Evolutionary conservation across 2,888 invertebrate species (phyloP).

Genomic region (Chaetogeoica ovagalla): DNA sequence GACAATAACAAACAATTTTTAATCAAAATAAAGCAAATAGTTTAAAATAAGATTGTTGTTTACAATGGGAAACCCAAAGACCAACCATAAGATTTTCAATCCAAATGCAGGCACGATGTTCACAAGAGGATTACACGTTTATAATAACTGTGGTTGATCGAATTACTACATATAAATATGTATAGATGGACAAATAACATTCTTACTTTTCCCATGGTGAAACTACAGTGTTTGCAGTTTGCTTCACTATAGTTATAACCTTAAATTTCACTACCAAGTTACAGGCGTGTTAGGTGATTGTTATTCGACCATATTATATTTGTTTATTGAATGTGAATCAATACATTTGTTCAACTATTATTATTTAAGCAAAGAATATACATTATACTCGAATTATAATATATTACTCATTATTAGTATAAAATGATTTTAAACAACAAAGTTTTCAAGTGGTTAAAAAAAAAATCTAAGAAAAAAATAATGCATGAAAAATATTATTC

Average conservation of each 20-base stretch:
- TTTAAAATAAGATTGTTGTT: constrained; percentile 18
- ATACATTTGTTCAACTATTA: not conserved
- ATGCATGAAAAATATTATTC: too few species aligned
- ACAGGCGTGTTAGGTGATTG: not conserved
- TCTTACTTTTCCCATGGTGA: constrained; percentile 6
- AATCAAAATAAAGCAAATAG: constrained; percentile 32
- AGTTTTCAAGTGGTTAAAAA: too few species aligned
- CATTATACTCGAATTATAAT: too few species aligned
- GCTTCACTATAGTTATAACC: not conserved
- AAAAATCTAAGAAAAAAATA: too few species aligned
- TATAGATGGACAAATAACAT: not conserved
- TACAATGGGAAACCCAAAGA: not conserved
- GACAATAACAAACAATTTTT: constrained; percentile 3
- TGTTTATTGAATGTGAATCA: not conserved
- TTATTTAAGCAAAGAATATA: not conserved
- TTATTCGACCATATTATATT: not conserved
- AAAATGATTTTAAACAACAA: too few species aligned
- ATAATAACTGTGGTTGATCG: constrained; percentile 12
- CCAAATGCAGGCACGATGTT: constrained; percentile 7
- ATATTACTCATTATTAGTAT: not conserved
- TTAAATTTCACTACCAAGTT: not conserved
- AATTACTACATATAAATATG: not conserved
- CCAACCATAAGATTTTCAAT: constrained; percentile 7
- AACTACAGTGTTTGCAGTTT: not conserved
- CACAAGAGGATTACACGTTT: constrained; percentile 6